Evolutionary conservation across 2,113 vertebrate genomes (phyloP).

Genomic region (Dryoscopus gambensis): DNA sequence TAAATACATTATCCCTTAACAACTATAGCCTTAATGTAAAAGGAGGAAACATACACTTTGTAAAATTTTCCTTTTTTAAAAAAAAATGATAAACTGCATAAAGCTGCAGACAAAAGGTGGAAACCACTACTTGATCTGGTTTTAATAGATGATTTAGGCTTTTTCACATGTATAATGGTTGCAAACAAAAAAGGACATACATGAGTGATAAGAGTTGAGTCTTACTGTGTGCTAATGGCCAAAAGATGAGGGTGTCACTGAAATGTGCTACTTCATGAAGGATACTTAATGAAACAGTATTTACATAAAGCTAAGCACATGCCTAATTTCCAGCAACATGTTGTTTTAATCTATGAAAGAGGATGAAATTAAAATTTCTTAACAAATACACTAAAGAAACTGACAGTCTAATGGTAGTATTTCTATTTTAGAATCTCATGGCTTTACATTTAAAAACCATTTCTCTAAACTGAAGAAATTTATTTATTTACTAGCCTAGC

Average conservation of each 20-base stretch:
- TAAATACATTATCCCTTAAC: neutral
- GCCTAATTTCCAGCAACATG: neutral
- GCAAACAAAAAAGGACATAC: neutral
- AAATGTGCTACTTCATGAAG: neutral
- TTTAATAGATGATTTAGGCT: neutral
- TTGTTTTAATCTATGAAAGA: neutral
- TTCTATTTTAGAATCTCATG: neutral
- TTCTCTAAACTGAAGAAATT: neutral
- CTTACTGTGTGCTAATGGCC: neutral
- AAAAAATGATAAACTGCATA: neutral
- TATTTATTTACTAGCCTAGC: neutral
- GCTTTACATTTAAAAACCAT: neutral
- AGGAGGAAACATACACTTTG: neutral
- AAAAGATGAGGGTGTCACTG: neutral
- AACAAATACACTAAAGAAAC: neutral
- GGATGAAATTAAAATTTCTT: neutral
- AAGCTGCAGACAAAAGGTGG: neutral
- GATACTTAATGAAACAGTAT: neutral
- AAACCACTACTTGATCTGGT: neutral
- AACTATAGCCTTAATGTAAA: neutral
- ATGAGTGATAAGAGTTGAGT: neutral
- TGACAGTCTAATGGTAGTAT: neutral
- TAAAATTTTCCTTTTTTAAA: neutral
- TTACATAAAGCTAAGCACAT: neutral
- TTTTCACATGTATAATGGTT: neutral